Evolutionary conservation across 2,113 vertebrate species (phyloP).

Genomic region (Hepsetus odoe): DNA sequence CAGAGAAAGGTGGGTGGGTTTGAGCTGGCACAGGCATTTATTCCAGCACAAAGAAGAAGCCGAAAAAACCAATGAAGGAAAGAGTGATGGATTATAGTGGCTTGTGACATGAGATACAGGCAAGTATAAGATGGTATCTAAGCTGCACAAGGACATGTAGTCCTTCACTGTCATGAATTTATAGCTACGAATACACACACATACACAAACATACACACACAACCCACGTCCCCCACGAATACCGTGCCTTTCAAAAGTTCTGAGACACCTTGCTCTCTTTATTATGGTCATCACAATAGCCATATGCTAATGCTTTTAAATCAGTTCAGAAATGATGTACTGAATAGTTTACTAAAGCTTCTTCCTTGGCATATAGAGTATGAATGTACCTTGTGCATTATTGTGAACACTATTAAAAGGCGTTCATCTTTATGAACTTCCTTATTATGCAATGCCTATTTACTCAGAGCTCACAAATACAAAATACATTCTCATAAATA

Average conservation of each 20-base stretch:
- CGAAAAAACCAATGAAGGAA: neutral
- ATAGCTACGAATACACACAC: neutral
- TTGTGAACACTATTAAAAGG: too few species aligned
- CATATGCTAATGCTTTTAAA: too few species aligned
- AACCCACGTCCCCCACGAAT: neutral
- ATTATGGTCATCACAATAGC: too few species aligned
- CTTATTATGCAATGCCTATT: too few species aligned
- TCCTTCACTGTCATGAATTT: neutral
- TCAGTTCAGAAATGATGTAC: too few species aligned
- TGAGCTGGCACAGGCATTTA: neutral
- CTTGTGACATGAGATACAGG: neutral
- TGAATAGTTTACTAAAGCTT: too few species aligned
- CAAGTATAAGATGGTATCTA: neutral
- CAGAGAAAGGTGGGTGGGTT: neutral
- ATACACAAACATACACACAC: neutral
- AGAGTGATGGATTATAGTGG: constrained; percentile 5
- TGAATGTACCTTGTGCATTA: too few species aligned
- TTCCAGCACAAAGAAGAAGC: neutral
- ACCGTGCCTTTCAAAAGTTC: neutral
- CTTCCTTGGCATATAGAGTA: too few species aligned
- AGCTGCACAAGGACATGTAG: neutral
- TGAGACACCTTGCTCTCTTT: too few species aligned
- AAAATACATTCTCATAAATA: too few species aligned
- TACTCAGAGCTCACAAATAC: too few species aligned
- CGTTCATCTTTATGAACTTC: too few species aligned